These are phyloP conservation scores for Scopus umbretta DNA, from an alignment of 2,113 vertebrate genomes.

Conservation along the genomic window DNA sequence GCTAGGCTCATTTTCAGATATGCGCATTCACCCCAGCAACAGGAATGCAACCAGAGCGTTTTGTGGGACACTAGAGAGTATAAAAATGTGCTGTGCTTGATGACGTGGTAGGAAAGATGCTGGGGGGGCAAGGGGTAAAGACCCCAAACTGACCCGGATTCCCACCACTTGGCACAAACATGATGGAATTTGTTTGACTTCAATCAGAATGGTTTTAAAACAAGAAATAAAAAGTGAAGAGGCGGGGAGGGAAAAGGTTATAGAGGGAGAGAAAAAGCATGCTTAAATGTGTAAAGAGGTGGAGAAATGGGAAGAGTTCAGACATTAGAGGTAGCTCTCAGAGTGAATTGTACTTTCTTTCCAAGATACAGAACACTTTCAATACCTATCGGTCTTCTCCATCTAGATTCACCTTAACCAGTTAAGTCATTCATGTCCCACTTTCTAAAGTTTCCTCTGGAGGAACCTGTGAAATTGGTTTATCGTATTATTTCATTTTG, in stretches of 20 bases:
- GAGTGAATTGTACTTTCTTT: neutral
- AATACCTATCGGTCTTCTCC: neutral
- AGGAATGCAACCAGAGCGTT: neutral
- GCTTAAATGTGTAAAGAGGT: neutral
- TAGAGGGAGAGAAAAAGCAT: neutral
- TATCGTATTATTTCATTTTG: constrained; percentile 22
- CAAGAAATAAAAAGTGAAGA: neutral
- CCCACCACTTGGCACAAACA: neutral
- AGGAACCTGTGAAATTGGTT: constrained; percentile 38
- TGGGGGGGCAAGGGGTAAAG: neutral
- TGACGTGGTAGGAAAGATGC: neutral
- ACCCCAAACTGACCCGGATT: constrained; percentile 8
- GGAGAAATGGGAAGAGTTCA: neutral
- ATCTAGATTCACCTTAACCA: constrained; percentile 12
- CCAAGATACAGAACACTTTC: neutral
- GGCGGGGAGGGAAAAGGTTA: neutral
- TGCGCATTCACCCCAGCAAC: neutral
- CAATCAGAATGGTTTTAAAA: neutral
- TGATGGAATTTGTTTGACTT: neutral
- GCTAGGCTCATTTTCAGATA: constrained; percentile 8
- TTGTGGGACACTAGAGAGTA: constrained; percentile 43
- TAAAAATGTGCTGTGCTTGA: constrained; percentile 22
- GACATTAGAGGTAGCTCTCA: neutral
- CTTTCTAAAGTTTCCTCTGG: constrained; percentile 38
- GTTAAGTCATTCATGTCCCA: constrained; percentile 8